Conservation (phyloP, 2,113 vertebrate species). For the Sylvia atricapilla region DNA sequence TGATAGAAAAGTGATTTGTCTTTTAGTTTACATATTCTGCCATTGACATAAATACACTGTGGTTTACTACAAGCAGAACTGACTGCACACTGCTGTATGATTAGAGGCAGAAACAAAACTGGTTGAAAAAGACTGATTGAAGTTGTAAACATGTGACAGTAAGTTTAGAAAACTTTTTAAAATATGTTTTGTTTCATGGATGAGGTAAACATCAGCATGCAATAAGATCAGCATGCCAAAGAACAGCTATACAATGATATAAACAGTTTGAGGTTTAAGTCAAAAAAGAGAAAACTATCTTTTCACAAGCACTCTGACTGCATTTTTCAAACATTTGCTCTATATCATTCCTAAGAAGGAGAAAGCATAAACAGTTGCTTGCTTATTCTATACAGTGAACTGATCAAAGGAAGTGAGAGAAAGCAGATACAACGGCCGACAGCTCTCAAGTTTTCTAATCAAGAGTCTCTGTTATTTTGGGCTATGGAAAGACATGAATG, state of each 20-base stretch:
- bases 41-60: background rate
- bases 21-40: background rate
- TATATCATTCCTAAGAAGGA: background rate
- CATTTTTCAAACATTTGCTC: background rate
- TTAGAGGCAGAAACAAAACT: background rate
- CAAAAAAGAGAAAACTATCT: background rate
- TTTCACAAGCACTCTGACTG: background rate
- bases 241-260: background rate
- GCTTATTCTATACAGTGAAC: background rate
- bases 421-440: background rate
- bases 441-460: background rate
- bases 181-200: background rate
- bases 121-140: background rate
- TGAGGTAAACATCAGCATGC: background rate
- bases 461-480: background rate
- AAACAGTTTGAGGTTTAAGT: background rate
- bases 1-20: background rate
- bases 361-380: background rate
- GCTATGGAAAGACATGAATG: background rate
- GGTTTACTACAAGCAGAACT: background rate
- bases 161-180: background rate
- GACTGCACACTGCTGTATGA: background rate
- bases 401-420: background rate
- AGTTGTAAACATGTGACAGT: background rate
- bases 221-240: background rate